Percentiles rank a stretch among this genome's conserved stretches.
Conservation (phyloP, 2,888 invertebrate species). For the Drosophila macrospina region DNA sequence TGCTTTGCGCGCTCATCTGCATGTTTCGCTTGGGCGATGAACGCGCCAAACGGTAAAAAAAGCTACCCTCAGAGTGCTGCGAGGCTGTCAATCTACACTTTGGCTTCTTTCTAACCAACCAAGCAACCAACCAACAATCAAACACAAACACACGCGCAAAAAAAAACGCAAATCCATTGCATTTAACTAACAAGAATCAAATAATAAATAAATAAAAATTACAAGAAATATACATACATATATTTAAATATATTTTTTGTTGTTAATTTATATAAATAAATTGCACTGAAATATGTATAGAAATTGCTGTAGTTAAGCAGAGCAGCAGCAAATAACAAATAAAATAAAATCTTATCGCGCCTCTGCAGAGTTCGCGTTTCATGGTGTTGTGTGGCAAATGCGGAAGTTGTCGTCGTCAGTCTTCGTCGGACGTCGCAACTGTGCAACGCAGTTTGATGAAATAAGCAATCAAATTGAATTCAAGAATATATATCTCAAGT, state of each 20-base stretch:
- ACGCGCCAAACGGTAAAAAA: slow-evolving; percentile 74
- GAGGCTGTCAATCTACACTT: slow-evolving; percentile 85
- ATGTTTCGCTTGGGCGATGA: slow-evolving; percentile 67
- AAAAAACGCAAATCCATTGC: slow-evolving; percentile 10
- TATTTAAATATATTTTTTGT: slow-evolving; percentile 9
- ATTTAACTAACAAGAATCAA: slow-evolving; percentile 32
- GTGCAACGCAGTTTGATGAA: slow-evolving; percentile 60
- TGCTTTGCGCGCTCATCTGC: slow-evolving; percentile 59
- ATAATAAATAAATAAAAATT: slow-evolving; percentile 25
- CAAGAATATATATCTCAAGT: slow-evolving; percentile 14
- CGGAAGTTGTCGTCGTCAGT: slow-evolving; percentile 73
- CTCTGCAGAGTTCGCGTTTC: slow-evolving; percentile 39
- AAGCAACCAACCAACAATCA: slow-evolving; percentile 26
- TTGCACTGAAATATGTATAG: slow-evolving; percentile 4
- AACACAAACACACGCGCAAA: slow-evolving; percentile 32
- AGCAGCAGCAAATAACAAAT: not conserved
- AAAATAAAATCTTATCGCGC: slow-evolving; percentile 48
- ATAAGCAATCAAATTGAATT: slow-evolving; percentile 27
- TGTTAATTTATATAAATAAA: slow-evolving; percentile 16
- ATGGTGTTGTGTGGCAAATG: slow-evolving; percentile 68
- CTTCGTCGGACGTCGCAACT: slow-evolving; percentile 61
- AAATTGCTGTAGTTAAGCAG: not conserved
- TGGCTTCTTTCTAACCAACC: slow-evolving; percentile 85
- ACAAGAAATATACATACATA: slow-evolving; percentile 12
- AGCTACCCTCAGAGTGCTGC: slow-evolving; percentile 83